These are phyloP conservation scores for Oreohelix idahoensis DNA, from an alignment of 1,140 invertebrate genomes.

Conservation along the genomic window DNA sequence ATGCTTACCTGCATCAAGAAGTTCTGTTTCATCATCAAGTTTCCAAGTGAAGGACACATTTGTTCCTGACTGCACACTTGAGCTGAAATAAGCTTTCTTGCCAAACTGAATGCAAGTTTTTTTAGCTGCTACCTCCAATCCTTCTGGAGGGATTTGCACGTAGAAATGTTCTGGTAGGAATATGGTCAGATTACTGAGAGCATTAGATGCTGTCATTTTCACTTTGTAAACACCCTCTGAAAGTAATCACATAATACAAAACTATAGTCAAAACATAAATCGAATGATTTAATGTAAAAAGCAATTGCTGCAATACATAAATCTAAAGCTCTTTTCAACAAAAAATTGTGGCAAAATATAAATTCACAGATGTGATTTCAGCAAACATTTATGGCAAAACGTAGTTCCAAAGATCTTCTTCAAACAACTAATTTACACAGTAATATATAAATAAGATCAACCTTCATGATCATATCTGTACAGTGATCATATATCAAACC, in stretches of 20 bases:
- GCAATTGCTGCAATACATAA: too few species aligned
- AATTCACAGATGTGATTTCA: too few species aligned
- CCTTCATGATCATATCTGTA: too few species aligned
- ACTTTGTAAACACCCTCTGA: constrained; percentile 62
- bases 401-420: too few species aligned
- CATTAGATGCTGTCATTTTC: constrained; percentile 57
- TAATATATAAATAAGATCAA: too few species aligned
- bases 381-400: too few species aligned
- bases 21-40: constrained; percentile 41
- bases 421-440: too few species aligned
- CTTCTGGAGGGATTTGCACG: constrained; percentile 53
- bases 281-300: too few species aligned
- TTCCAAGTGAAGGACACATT: constrained; percentile 62
- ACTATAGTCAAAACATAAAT: neutral
- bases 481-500: too few species aligned
- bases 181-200: constrained; percentile 51
- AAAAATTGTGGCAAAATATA: too few species aligned
- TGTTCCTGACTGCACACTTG: constrained; percentile 43
- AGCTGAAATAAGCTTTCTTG: constrained; percentile 44
- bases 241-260: constrained; percentile 29
- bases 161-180: constrained; percentile 45
- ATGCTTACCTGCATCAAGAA: constrained; percentile 23
- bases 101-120: constrained; percentile 47
- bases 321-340: too few species aligned
- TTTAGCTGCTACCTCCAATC: constrained; percentile 1